Evolutionary conservation across 2,888 invertebrate species (phyloP).

Genomic region (Amiota minor): DNA sequence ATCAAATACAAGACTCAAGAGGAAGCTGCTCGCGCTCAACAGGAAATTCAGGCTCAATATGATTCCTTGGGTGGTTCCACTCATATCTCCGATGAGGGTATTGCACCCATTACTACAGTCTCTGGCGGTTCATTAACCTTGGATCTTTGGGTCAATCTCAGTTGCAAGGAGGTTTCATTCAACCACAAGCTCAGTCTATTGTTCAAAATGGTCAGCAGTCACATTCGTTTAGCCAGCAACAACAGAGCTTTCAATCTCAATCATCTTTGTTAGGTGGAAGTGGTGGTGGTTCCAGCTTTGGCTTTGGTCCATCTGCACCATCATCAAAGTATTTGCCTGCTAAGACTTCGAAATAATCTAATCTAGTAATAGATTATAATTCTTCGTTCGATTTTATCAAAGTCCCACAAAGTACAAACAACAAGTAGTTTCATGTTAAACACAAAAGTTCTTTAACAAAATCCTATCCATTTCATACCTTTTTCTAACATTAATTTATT

Average conservation of each 20-base stretch:
- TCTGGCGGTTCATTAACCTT: slow-evolving; percentile 58
- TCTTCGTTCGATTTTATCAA: not conserved
- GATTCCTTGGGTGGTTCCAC: slow-evolving; percentile 71
- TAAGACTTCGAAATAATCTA: slow-evolving; percentile 54
- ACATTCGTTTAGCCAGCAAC: slow-evolving; percentile 39
- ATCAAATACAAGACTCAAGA: slow-evolving; percentile 73
- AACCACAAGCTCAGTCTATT: slow-evolving; percentile 22
- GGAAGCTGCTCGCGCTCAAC: slow-evolving; percentile 70
- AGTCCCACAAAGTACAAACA: slow-evolving; percentile 12
- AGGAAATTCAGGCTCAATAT: slow-evolving; percentile 71
- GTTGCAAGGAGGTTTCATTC: slow-evolving; percentile 28
- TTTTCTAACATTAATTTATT: slow-evolving; percentile 18
- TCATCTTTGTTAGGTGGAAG: slow-evolving; percentile 23
- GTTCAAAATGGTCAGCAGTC: slow-evolving; percentile 42
- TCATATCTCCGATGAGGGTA: slow-evolving; percentile 69
- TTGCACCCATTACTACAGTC: slow-evolving; percentile 66
- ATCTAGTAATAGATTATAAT: not conserved
- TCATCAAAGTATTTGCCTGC: slow-evolving; percentile 54
- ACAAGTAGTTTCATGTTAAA: not conserved
- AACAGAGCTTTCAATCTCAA: slow-evolving; percentile 49
- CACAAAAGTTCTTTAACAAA: not conserved
- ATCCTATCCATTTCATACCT: not conserved
- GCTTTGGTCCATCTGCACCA: slow-evolving; percentile 33
- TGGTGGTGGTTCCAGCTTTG: slow-evolving; percentile 30
- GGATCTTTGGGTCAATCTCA: slow-evolving; percentile 48